Conservation (phyloP, 2,888 invertebrate species). For the Acutogordius australiensis region DNA sequence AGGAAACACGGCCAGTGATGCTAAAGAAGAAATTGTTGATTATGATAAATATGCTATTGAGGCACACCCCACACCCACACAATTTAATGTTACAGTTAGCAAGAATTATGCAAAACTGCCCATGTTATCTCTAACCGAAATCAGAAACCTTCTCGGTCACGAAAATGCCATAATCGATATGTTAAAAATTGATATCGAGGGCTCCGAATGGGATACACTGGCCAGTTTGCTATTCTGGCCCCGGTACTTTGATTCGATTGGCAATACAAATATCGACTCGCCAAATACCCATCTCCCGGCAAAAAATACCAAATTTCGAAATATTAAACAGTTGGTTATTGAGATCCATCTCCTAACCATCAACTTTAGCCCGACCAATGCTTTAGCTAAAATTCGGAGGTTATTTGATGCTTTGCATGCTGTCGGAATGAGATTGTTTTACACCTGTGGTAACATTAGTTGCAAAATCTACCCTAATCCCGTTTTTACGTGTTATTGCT, state of each 20-base stretch:
- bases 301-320: background rate
- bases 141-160: background rate
- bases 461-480: background rate
- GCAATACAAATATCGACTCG: background rate
- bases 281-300: too few relatives aligned
- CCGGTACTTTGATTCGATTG: background rate
- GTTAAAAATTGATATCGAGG: slow-evolving; percentile 5
- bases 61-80: background rate
- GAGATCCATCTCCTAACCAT: background rate
- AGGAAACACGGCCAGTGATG: background rate
- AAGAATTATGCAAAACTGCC: background rate
- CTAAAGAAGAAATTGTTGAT: background rate
- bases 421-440: background rate
- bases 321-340: background rate
- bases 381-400: background rate
- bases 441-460: background rate
- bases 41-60: background rate
- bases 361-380: background rate
- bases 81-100: background rate
- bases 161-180: background rate
- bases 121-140: background rate
- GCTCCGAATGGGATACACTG: background rate
- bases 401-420: background rate
- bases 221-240: background rate
- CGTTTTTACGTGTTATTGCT: background rate